Percentiles rank a stretch among this genome's conserved stretches.
Conservation (phyloP, 2,797 vertebrate genomes). For the Oryzias sinensis region DNA sequence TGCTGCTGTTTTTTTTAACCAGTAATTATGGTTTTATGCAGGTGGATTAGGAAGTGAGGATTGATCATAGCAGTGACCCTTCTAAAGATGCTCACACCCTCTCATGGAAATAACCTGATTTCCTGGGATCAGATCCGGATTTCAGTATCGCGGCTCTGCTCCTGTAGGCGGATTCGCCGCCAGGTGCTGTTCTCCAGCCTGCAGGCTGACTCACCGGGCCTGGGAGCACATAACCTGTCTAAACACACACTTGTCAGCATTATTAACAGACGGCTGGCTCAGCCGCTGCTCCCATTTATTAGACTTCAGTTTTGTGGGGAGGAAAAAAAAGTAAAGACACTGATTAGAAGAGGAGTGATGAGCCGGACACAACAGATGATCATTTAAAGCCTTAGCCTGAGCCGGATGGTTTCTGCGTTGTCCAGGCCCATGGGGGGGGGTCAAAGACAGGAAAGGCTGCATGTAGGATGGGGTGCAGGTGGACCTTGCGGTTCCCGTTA, state of each 20-base stretch:
- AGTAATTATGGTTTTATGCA: conserved; percentile 18
- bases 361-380: neutral
- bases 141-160: conserved; percentile 7
- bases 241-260: conserved; percentile 25
- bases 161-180: conserved; percentile 15
- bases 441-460: no score
- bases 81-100: conserved; percentile 8
- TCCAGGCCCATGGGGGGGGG: no score
- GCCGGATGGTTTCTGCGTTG: no score
- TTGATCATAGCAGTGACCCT: conserved; percentile 21
- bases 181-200: conserved; percentile 32
- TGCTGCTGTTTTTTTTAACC: conserved; percentile 10
- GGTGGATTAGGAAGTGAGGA: conserved; percentile 33
- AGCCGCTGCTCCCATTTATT: conserved; percentile 24
- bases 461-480: no score
- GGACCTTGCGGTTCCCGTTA: no score
- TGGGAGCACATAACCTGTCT: conserved; percentile 36
- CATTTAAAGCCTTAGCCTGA: no score
- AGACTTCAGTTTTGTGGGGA: conserved; percentile 5
- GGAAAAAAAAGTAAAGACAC: neutral
- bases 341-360: conserved; percentile 13
- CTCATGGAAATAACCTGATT: conserved; percentile 10
- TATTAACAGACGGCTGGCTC: conserved; percentile 57
- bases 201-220: conserved; percentile 34
- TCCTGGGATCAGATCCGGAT: conserved; percentile 28